Percentiles rank a stretch among this genome's conserved stretches.
Evolutionary conservation across 2,888 invertebrate genomes (phyloP).

Genomic region (Pseudolycoriella hygida): DNA sequence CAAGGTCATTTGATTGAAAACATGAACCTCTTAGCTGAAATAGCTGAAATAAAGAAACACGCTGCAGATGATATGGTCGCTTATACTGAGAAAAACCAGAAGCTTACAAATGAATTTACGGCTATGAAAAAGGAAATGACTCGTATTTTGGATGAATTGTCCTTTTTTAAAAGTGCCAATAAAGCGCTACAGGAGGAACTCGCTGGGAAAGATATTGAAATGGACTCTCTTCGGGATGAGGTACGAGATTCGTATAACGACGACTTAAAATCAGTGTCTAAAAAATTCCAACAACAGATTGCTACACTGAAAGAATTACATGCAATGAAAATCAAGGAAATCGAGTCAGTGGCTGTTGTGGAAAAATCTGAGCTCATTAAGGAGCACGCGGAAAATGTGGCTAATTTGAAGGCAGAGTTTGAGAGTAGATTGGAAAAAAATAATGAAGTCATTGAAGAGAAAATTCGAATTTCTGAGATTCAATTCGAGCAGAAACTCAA

Average conservation of each 20-base stretch:
- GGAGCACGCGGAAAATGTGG: constrained; percentile 10
- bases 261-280: constrained; percentile 18
- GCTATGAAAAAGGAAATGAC: background rate
- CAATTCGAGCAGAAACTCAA: constrained; percentile 29
- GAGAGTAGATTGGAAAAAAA: constrained; percentile 22
- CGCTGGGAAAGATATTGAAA: constrained; percentile 23
- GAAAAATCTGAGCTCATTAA: constrained; percentile 10
- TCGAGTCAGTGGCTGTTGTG: constrained; percentile 12
- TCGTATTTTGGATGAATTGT: background rate
- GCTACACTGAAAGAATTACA: constrained; percentile 11
- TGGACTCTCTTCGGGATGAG: constrained; percentile 24
- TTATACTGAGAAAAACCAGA: constrained; percentile 22
- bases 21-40: constrained; percentile 16
- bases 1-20: constrained; percentile 20
- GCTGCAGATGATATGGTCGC: constrained; percentile 22
- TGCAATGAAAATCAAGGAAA: constrained; percentile 14
- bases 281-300: constrained; percentile 12
- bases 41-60: constrained; percentile 19
- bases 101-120: constrained; percentile 22
- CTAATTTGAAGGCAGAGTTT: constrained; percentile 6
- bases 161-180: constrained; percentile 3
- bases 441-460: constrained; percentile 24
- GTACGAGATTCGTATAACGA: constrained; percentile 22
- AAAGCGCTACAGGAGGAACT: constrained; percentile 17
- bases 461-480: constrained; percentile 22